Evolutionary conservation across 64 coral and sea anemone species (phyloP), one percentile per base, ranked within the genome.

Genomic region (Platygyra sinensis): DNA sequence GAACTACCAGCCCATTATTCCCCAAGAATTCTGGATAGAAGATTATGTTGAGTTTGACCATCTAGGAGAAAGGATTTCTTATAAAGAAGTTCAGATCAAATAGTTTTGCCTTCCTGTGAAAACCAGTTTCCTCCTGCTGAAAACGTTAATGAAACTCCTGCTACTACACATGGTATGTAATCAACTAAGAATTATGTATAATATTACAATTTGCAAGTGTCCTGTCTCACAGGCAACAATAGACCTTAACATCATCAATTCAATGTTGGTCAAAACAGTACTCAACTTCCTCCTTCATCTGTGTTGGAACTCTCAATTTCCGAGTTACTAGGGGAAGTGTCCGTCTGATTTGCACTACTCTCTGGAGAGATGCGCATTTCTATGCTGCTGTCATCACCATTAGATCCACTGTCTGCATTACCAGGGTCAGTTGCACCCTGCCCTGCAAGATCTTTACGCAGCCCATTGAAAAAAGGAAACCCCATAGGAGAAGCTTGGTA

Each of bases 241-340:
- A 9, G 22, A 69, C 10, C 10, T 27, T 25, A 27, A 27, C 25
- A 69, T 27, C 10, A 8, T 12, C n/a, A 36, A 38, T 49, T 12
- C 29, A 20, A 2, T 51, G 1, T 20, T 22, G 38, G 25, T 54
- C 42, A 79, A 20, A 62, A 33, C 6, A 7, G 19, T 67, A 5
- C 67, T 85, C 60, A 85, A 64, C 81, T 72, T 72, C 62, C 81
- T 85, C 81, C 81, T 69, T 85, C 81, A 63, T 85, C 81, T 46
- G 81, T 20, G 62, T 71, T 67, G 16, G 81, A 85, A 42, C 81
- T 85, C 39, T 85, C 81, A 29, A 27, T 29, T 27, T 27, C 65
- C 8, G 65, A 69, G 22, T 85, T 85, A 85, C 81, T 64, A 4
- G 81, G 67, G 0, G 81, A 85, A 60, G 29, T 80, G 38, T 85